Conservation (phyloP, 2,888 invertebrate genomes). For the Autographa pulchrina region DNA sequence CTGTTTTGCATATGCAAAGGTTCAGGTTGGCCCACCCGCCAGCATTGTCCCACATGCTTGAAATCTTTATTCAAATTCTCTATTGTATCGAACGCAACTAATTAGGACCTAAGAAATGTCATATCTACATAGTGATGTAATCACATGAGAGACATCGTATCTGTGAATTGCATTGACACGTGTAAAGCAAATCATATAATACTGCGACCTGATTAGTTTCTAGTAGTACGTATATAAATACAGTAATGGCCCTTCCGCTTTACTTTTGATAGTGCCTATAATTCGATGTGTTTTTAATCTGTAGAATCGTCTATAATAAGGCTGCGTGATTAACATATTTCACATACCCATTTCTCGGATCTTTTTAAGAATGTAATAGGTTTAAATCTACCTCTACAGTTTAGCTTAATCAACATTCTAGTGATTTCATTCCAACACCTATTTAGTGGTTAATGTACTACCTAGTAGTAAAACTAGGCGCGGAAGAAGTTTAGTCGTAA, state of each 20-base stretch:
- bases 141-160: conserved; percentile 15
- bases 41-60: conserved; percentile 64
- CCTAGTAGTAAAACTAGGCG: conserved; percentile 25
- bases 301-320: conserved; percentile 16
- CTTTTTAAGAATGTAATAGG: conserved; percentile 27
- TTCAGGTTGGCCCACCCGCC: conserved; percentile 65
- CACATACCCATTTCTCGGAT: conserved; percentile 16
- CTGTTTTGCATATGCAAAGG: conserved; percentile 75
- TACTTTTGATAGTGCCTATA: neutral
- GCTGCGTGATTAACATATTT: conserved; percentile 22
- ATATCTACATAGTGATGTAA: conserved; percentile 20
- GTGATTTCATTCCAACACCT: conserved; percentile 44
- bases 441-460: conserved; percentile 27
- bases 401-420: conserved; percentile 32
- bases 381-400: conserved; percentile 19
- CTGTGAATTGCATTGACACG: conserved; percentile 2
- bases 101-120: conserved; percentile 57
- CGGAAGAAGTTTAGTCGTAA: conserved; percentile 16
- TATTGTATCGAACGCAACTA: conserved; percentile 63
- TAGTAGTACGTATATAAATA: too few species aligned
- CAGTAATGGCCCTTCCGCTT: neutral
- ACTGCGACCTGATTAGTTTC: neutral
- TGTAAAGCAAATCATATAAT: neutral
- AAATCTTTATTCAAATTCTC: conserved; percentile 68
- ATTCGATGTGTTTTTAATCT: neutral